Percentiles rank a stretch among this genome's conserved stretches.
Evolutionary conservation across 1,140 invertebrate species (phyloP).

Genomic region (Rhyacophila brunnea): DNA sequence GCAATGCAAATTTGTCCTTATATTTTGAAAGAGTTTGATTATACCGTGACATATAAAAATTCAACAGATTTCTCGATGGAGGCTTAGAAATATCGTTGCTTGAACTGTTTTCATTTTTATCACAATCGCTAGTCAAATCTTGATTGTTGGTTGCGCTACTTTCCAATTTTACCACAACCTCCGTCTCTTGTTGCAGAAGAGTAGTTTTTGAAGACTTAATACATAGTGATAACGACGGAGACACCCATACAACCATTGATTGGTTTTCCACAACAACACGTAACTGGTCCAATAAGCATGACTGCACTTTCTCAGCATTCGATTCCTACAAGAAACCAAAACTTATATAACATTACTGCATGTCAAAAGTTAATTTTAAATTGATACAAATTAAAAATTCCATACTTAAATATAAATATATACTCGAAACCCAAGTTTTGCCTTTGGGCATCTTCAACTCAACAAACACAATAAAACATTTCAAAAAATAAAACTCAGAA

Average conservation of each 20-base stretch:
- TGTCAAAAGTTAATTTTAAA: no score
- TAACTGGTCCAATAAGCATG: constrained; percentile 55
- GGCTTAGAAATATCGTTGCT: no score
- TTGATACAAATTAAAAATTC: no score
- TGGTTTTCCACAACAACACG: constrained; percentile 53
- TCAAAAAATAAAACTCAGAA: no score
- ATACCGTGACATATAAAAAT: constrained; percentile 11
- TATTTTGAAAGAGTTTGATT: constrained; percentile 17
- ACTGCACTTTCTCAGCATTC: constrained; percentile 54
- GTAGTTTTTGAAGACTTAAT: constrained; percentile 20
- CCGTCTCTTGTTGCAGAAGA: constrained; percentile 26
- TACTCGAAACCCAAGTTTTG: no score
- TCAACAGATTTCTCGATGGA: not conserved
- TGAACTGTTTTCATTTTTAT: not conserved
- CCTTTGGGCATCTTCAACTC: no score
- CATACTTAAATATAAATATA: no score
- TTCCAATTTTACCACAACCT: constrained; percentile 12
- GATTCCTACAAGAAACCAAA: constrained; percentile 47
- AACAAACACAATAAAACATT: no score
- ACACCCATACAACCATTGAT: constrained; percentile 59
- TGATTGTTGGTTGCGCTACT: not conserved
- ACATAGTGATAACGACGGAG: constrained; percentile 47
- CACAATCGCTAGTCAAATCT: not conserved
- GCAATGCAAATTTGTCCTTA: not conserved
- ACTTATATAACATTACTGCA: no score